Base-by-base conservation (phyloP, 2,888 invertebrate species). In the Suillia variegata region DNA sequence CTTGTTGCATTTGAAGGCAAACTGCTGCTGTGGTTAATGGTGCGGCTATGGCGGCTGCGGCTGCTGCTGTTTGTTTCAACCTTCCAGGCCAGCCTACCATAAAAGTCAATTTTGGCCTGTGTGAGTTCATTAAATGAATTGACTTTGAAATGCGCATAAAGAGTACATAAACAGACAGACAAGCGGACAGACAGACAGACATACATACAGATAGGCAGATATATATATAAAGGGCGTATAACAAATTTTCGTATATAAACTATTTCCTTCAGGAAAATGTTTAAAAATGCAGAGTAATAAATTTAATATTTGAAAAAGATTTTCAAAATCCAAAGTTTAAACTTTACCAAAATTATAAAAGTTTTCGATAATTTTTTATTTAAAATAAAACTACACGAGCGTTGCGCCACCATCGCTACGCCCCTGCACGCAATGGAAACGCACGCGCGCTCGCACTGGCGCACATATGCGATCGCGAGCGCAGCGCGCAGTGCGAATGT, bases 401-500 rank as follows among this genome's bases (percentile, higher is more conserved):
- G n/a, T n/a, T n/a, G n/a, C n/a, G n/a, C n/a, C n/a, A n/a, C n/a
- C n/a, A n/a, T n/a, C n/a, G n/a, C n/a, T n/a, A n/a, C n/a, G n/a
- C n/a, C n/a, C n/a, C n/a, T n/a, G n/a, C n/a, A n/a, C n/a, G n/a
- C n/a, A n/a, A n/a, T n/a, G n/a, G n/a, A n/a, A n/a, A n/a, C n/a
- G n/a, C n/a, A n/a, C n/a, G 31, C 31, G 31, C 31, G 12, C 6
- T 12, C 31, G 31, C 31, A 31, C 3, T n/a, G 13, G 38, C 6
- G 4, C 4, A 10, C 6, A 38, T 38, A 10, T n/a, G 38, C n/a
- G 38, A 4, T 13, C 3, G n/a, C 38, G 15, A 13, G 6, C 38
- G 38, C 38, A 38, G 6, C n/a, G 20, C 15, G 8, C 13, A 45
- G 45, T 20, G 45, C 59, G 67, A 70, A 75, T 74, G 70, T 68